These are phyloP conservation scores for Antigone vipio DNA, from an alignment of 2,113 vertebrate species.

Conservation along the genomic window DNA sequence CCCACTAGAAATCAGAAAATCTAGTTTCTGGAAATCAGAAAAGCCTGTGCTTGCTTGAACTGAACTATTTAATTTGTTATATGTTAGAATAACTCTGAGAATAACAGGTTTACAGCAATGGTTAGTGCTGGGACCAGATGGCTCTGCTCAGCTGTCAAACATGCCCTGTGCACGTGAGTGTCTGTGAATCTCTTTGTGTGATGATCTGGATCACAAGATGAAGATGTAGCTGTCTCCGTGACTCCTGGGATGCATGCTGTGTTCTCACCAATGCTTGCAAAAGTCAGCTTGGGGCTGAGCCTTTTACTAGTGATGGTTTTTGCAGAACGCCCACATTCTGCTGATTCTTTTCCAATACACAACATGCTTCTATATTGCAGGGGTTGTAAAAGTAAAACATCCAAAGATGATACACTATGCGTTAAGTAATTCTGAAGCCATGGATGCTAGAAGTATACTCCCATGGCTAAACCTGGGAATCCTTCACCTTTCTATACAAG, in stretches of 20 bases:
- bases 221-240: background rate
- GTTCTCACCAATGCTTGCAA: background rate
- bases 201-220: background rate
- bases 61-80: background rate
- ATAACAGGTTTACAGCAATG: background rate
- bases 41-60: background rate
- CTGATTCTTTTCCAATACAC: background rate
- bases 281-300: background rate
- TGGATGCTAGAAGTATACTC: background rate
- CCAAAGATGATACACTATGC: background rate
- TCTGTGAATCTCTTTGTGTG: background rate
- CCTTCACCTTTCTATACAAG: background rate
- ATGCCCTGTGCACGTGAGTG: rapidly evolving
- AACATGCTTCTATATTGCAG: background rate
- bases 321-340: background rate
- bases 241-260: background rate
- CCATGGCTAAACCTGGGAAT: background rate
- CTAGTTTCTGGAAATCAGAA: background rate
- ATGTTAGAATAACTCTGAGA: background rate
- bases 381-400: background rate
- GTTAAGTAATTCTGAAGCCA: background rate
- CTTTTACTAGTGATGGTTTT: background rate
- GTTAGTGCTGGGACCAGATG: background rate
- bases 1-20: background rate
- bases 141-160: background rate